Evolutionary conservation across 2,113 vertebrate species (phyloP).

Genomic region (Arvicanthis niloticus): DNA sequence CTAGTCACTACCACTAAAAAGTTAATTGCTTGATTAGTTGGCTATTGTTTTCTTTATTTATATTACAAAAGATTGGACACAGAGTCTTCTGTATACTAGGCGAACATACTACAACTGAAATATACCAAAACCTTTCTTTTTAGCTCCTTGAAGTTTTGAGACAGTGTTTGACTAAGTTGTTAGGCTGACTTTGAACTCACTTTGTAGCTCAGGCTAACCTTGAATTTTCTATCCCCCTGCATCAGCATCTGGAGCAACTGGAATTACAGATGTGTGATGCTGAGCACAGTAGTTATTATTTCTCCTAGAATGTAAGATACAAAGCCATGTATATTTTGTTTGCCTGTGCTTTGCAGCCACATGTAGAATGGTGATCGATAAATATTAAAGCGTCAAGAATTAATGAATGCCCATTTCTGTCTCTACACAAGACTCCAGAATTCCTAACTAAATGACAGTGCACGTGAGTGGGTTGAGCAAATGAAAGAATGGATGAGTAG

Average conservation of each 20-base stretch:
- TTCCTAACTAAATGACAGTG: not conserved
- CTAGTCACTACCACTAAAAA: not conserved
- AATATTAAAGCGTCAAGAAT: not conserved
- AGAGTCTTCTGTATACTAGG: not conserved
- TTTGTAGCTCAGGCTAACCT: not conserved
- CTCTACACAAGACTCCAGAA: not conserved
- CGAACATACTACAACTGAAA: not conserved
- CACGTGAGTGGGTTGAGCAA: not conserved
- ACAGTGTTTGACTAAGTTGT: not conserved
- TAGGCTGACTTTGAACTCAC: not conserved
- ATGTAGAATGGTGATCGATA: not conserved
- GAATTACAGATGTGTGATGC: not conserved
- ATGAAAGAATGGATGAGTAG: not conserved
- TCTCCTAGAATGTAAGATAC: conserved; percentile 4
- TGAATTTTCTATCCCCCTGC: not conserved
- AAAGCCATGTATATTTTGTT: not conserved
- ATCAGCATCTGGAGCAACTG: not conserved
- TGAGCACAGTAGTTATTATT: not conserved
- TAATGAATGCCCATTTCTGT: not conserved
- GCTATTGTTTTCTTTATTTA: not conserved
- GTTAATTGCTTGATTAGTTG: not conserved
- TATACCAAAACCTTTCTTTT: not conserved
- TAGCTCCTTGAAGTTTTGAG: not conserved
- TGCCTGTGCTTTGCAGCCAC: not conserved
- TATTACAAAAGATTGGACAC: too few relatives aligned